Percentiles rank a stretch among this genome's conserved stretches.
Evolutionary conservation across 2,113 vertebrate genomes (phyloP).

Genomic region (Sphyrna mokarran): DNA sequence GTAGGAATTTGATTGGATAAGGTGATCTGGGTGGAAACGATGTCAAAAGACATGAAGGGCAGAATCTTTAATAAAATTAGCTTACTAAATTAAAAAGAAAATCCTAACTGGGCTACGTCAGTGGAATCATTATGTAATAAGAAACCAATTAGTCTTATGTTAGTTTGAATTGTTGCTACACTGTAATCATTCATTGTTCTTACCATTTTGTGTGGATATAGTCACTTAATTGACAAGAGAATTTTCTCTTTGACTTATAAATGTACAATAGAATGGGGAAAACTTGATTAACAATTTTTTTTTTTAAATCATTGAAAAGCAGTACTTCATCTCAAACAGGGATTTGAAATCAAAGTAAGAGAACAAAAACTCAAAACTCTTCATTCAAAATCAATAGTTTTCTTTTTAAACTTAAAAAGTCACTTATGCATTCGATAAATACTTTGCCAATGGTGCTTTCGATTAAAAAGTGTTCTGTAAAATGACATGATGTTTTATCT

Average conservation of each 20-base stretch:
- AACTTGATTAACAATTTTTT: neutral
- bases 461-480: neutral
- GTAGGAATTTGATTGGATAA: neutral
- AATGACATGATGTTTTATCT: neutral
- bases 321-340: neutral
- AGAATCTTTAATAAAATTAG: neutral
- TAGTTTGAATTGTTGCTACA: neutral
- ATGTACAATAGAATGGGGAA: neutral
- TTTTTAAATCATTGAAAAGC: neutral
- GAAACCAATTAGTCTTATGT: neutral
- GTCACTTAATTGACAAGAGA: neutral
- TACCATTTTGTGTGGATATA: neutral
- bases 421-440: neutral
- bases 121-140: neutral
- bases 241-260: neutral
- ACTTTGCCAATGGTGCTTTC: neutral
- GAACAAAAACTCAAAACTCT: neutral
- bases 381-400: neutral
- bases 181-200: neutral
- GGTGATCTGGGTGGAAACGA: neutral
- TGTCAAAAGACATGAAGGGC: neutral
- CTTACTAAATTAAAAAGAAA: neutral
- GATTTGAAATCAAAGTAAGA: conserved; percentile 2
- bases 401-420: neutral
- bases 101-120: neutral